These are phyloP conservation scores for Branchellion lobata DNA, from an alignment of 2,888 invertebrate genomes.

Conservation along the genomic window DNA sequence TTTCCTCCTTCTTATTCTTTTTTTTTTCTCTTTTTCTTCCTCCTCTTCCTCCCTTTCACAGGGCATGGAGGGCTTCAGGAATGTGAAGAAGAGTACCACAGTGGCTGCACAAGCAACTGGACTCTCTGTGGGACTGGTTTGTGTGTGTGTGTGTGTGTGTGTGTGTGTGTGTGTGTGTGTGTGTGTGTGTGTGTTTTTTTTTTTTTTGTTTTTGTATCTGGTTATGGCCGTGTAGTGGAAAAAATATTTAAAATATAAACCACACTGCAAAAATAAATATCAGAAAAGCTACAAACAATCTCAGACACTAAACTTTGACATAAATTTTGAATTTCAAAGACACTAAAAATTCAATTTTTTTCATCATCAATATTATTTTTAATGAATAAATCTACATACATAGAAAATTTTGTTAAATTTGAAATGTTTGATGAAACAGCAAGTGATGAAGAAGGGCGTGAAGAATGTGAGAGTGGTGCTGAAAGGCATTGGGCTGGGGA, in stretches of 20 bases:
- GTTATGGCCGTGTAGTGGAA: no score
- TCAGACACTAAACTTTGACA: no score
- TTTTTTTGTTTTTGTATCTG: neutral
- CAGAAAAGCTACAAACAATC: no score
- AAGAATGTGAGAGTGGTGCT: conserved; percentile 76
- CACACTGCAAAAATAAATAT: no score
- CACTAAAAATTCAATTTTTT: no score
- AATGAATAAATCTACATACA: no score
- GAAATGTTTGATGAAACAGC: no score
- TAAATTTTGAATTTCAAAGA: no score
- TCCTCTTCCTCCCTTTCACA: conserved; percentile 62
- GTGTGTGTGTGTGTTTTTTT: no score
- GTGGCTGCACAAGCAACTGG: conserved; percentile 94
- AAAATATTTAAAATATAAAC: no score
- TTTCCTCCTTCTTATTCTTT: neutral
- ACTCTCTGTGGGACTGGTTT: conserved; percentile 63
- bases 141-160: conserved; percentile 39
- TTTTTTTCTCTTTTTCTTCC: neutral
- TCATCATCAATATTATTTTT: no score
- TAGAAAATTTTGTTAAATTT: no score
- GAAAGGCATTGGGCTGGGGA: conserved; percentile 82
- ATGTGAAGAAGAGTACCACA: conserved; percentile 90
- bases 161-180: neutral
- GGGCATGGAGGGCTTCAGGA: conserved; percentile 90
- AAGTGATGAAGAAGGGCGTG: conserved; percentile 68